Base-by-base conservation (phyloP, 92 coral and sea anemone species). In the Heliopora coerulea region DNA sequence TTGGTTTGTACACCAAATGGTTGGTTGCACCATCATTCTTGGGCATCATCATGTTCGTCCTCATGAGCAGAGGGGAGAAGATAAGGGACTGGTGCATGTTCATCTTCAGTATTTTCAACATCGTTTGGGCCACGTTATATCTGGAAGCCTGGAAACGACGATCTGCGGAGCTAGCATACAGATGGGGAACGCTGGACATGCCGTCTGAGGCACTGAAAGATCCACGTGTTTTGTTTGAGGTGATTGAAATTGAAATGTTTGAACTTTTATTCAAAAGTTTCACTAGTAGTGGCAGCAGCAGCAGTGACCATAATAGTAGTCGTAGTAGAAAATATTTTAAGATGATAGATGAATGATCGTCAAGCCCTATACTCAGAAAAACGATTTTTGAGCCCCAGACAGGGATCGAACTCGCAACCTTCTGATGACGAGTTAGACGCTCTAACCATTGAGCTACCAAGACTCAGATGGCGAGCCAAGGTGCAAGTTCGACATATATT, bases 111-210 rank as follows among this genome's bases (percentile, higher is more conserved):
- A 90, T 95, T 65, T 95, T 95, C 70, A 95, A 95, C 86, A 95
- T 95, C 57, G 96, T 95, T 32, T 95, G 99, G 99, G 99, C 99
- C 9, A 95, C 99, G 35, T 83, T 95, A 66, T 95, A 85, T 74
- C 79, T 95, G 79, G 99, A 95, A 85, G 99, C 99, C 75, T 95
- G 99, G 99, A 95, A 95, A 74, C 91, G 99, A 84, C 88, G 72
- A 42, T 90, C 96, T 63, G 99, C 99, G 0, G 99, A 95, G 77
- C 88, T 95, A 27, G 99, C 99, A 37, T 95, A 95, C 87, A 85
- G 88, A 57, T 95, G 99, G 99, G 99, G 99, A 1, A 95, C 99
- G 0, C 67, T 95, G 88, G 99, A 95, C 73, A 95, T 95, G 99
- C 99, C 99, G 23, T 88, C 91, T 42, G 99, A 95, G 62, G 88